Evolutionary conservation across 2,888 invertebrate genomes (phyloP).

Genomic region (Drepana falcataria): DNA sequence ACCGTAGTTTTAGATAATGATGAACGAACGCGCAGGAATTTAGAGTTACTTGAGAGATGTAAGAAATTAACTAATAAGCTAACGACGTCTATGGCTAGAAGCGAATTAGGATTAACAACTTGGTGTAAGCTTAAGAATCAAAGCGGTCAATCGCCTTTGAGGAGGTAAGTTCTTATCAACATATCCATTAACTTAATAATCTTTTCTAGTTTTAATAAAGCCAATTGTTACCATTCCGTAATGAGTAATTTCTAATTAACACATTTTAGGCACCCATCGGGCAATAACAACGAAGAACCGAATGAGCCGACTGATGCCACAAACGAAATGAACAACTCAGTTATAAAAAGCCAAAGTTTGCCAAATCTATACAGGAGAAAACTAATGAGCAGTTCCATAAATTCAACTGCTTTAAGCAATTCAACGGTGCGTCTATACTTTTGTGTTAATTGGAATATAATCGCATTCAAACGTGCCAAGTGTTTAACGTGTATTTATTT

Average conservation of each 20-base stretch:
- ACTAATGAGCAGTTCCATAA: slow-evolving; percentile 71
- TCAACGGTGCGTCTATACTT: slow-evolving; percentile 81
- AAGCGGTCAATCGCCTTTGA: slow-evolving; percentile 81
- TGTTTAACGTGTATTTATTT: slow-evolving; percentile 34
- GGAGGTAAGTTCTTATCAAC: slow-evolving; percentile 65
- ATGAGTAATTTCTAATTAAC: not conserved
- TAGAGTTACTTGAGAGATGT: slow-evolving; percentile 77
- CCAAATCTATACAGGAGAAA: slow-evolving; percentile 83
- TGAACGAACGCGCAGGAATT: slow-evolving; percentile 78
- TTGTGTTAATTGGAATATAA: slow-evolving; percentile 1
- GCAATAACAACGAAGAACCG: slow-evolving; percentile 83
- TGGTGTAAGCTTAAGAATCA: slow-evolving; percentile 92
- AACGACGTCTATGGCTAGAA: slow-evolving; percentile 90
- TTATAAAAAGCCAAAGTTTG: slow-evolving; percentile 87
- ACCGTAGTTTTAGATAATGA: slow-evolving; percentile 66
- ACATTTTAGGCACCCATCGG: slow-evolving; percentile 84
- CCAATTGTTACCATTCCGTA: no score
- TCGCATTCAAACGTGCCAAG: slow-evolving; percentile 7
- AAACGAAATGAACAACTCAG: slow-evolving; percentile 79
- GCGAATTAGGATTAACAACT: slow-evolving; percentile 92
- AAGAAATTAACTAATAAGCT: slow-evolving; percentile 75
- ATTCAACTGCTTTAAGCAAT: slow-evolving; percentile 81
- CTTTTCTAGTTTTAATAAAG: no score
- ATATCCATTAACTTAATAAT: no score
- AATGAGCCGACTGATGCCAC: slow-evolving; percentile 74